Percentiles rank a stretch among this genome's conserved stretches.
Evolutionary conservation across 2,113 vertebrate genomes (phyloP).

Genomic region (Gasterosteus aculeatus): DNA sequence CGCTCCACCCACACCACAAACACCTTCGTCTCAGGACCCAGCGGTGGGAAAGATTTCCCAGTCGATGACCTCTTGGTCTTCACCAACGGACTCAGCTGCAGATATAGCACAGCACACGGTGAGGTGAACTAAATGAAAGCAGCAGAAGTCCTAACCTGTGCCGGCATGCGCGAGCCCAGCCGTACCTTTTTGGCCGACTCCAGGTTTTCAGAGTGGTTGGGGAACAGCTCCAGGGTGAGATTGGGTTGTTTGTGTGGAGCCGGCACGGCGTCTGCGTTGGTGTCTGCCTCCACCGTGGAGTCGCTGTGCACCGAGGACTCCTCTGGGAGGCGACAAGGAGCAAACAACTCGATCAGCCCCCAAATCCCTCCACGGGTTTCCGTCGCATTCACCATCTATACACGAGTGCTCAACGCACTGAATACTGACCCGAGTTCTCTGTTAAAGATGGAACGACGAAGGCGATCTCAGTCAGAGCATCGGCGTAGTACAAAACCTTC

Average conservation of each 20-base stretch:
- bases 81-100: conserved; percentile 89
- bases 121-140: not conserved
- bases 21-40: conserved; percentile 96
- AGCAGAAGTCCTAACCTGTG: not conserved
- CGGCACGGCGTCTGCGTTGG: conserved; percentile 88
- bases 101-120: conserved; percentile 15
- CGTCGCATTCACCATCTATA: not conserved
- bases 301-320: conserved; percentile 90
- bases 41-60: conserved; percentile 88
- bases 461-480: conserved; percentile 95
- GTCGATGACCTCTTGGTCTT: conserved; percentile 89
- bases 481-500: conserved; percentile 94
- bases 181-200: conserved; percentile 89
- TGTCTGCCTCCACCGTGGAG: conserved; percentile 90
- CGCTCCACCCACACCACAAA: conserved; percentile 96
- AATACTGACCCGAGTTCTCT: conserved; percentile 87
- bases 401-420: not conserved
- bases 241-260: conserved; percentile 87
- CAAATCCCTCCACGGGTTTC: conserved; percentile 1
- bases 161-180: not conserved
- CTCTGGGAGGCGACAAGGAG: conserved; percentile 74
- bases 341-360: conserved; percentile 13
- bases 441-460: conserved; percentile 93
- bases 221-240: conserved; percentile 93
- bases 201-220: conserved; percentile 91